Base-by-base conservation (phyloP, 2,113 vertebrate species). In the Willisornis vidua region DNA sequence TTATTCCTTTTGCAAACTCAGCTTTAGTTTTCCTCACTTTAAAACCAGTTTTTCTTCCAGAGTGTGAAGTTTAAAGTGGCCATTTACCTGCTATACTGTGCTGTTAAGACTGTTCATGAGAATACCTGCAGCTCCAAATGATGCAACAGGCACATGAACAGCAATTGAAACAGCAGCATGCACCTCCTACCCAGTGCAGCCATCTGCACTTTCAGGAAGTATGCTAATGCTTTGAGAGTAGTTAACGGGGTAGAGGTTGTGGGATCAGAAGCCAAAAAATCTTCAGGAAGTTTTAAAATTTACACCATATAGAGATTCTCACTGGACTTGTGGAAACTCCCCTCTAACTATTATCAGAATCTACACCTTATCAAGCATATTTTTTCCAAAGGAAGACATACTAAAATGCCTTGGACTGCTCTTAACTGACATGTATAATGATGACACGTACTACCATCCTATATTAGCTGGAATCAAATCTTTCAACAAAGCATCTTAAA, bases 131-230 rank as follows among this genome's bases (percentile, higher is more conserved):
- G 70, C 26, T 81, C 24, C 48, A 82, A 87, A 67, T 79, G 29
- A 82, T 72, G 78, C 14, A 87, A 82, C 0, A 82, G 85, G 77
- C 87, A 93, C 6, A 14, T 1, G 11, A 87, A 57, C 52, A 82
- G 29, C 22, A 31, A 57, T 72, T 31, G 49, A 85, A 89, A 96
- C 87, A 61, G 63, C 70, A 87, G 35, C 0, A 0, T 78, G 26
- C 22, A 67, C 29, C 19, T 67, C 52, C 57, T 24, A 51, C 10
- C 14, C 25, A 33, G 33, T 13, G 48, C 29, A 94, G 70, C 70
- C 81, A 91, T 65, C 81, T 93, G 90, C 10, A 57, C 70, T 49
- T 78, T 52, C 85, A 93, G 74, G 33, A 97, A 95, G 37, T 65
- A 82, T 6, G 17, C 16, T 68, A 68, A 61, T 52, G 20, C 18